These are phyloP conservation scores for Arizona elegans DNA, from an alignment of 2,113 vertebrate genomes.

Conservation along the genomic window DNA sequence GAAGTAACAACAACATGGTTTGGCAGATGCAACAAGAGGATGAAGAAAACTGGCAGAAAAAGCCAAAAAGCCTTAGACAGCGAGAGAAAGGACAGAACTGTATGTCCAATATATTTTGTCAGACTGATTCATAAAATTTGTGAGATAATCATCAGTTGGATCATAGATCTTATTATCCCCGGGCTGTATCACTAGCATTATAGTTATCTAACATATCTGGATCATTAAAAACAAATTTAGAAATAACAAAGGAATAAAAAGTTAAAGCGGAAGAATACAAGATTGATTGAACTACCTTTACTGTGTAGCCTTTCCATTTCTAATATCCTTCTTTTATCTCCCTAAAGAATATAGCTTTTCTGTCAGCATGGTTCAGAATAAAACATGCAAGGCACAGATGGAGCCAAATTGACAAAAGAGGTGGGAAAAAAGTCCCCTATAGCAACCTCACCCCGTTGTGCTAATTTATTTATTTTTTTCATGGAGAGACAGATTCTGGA, in stretches of 20 bases:
- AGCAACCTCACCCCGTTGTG: neutral
- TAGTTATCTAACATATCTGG: neutral
- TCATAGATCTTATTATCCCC: neutral
- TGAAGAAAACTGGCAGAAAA: neutral
- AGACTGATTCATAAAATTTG: neutral
- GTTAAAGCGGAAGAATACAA: neutral
- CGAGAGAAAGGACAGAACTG: neutral
- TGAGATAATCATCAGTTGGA: neutral
- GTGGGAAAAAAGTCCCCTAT: neutral
- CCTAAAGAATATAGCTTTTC: slow-evolving; percentile 1
- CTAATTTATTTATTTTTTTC: slow-evolving; percentile 1
- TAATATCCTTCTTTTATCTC: neutral
- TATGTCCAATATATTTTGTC: neutral
- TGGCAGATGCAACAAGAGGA: neutral
- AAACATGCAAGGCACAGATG: neutral
- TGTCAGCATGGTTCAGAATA: neutral
- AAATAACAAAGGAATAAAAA: neutral
- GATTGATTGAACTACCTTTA: neutral
- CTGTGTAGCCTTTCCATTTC: neutral
- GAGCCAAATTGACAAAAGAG: slow-evolving; percentile 3
- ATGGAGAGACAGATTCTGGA: neutral
- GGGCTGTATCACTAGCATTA: neutral
- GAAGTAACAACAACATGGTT: neutral
- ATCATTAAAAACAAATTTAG: neutral
- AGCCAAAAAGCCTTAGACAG: neutral